phyloP scores from a whole-genome alignment of 2,888 invertebrate species.

The Corythucha ciliata region DNA sequence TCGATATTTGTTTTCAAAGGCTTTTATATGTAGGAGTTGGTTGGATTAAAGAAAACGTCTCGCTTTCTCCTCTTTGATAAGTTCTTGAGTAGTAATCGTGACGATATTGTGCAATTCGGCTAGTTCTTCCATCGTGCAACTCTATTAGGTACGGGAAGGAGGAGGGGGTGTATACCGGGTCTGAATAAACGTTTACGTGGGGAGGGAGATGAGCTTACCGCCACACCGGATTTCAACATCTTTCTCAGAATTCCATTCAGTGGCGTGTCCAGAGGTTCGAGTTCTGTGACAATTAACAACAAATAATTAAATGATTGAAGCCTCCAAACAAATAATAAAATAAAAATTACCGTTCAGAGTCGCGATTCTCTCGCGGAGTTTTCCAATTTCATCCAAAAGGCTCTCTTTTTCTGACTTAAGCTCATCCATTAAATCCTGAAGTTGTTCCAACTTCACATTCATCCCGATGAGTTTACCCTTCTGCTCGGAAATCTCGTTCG shows the following conservation, averaged over 20 bases:
- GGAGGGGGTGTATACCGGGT: no score
- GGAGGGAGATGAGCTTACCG: slow-evolving; percentile 16
- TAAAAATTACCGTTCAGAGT: slow-evolving; percentile 1
- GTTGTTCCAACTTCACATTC: slow-evolving; percentile 10
- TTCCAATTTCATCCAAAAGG: slow-evolving; percentile 14
- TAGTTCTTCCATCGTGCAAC: slow-evolving; percentile 22
- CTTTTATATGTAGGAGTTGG: no score
- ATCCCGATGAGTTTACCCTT: slow-evolving; percentile 1
- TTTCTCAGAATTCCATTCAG: slow-evolving; percentile 24
- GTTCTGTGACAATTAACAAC: not conserved
- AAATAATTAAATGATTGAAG: no score
- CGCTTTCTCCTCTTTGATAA: slow-evolving; percentile 22
- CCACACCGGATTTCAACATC: slow-evolving; percentile 22
- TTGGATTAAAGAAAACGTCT: no score
- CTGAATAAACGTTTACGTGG: no score
- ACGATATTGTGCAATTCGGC: slow-evolving; percentile 26
- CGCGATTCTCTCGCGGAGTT: slow-evolving; percentile 1
- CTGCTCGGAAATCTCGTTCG: slow-evolving; percentile 8
- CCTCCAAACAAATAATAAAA: no score
- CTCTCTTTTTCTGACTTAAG: slow-evolving; percentile 15
- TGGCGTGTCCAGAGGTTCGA: slow-evolving; percentile 19
- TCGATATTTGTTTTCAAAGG: no score
- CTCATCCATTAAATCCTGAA: slow-evolving; percentile 17
- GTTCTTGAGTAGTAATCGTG: slow-evolving; percentile 17
- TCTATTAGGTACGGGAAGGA: no score